phyloP scores from a whole-genome alignment of 2,113 vertebrate species.

The Jaculus jaculus region DNA sequence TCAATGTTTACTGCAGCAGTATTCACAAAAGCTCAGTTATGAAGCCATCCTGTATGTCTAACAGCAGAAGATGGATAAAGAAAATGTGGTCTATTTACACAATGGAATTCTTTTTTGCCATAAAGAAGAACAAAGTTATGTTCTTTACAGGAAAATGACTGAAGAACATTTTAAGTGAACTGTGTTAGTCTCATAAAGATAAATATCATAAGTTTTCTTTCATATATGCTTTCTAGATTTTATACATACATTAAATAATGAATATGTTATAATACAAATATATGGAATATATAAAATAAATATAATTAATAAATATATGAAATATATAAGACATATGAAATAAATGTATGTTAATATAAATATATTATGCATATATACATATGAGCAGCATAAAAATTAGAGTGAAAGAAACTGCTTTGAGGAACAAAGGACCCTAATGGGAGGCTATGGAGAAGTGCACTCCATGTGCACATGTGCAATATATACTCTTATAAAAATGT shows the following conservation, averaged over 20 bases:
- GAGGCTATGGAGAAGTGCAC: too few species aligned
- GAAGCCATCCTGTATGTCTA: background rate
- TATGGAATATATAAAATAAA: too few species aligned
- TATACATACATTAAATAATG: background rate
- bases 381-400: background rate
- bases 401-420: background rate
- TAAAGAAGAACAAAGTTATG: background rate
- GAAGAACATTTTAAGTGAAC: background rate
- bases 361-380: too few species aligned
- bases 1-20: background rate
- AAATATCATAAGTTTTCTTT: too few species aligned
- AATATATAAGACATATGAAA: too few species aligned
- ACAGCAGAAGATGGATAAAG: background rate
- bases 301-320: too few species aligned
- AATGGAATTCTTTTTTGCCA: background rate
- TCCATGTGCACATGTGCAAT: too few species aligned
- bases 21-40: background rate
- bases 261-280: background rate
- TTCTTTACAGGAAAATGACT: background rate
- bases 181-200: background rate
- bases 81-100: background rate
- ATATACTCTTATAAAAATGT: too few species aligned
- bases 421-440: background rate
- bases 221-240: background rate
- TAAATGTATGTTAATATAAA: too few species aligned